These are phyloP conservation scores for Halocynthia roretzi DNA, from an alignment of 23 tunicate species.

Conservation along the genomic window DNA sequence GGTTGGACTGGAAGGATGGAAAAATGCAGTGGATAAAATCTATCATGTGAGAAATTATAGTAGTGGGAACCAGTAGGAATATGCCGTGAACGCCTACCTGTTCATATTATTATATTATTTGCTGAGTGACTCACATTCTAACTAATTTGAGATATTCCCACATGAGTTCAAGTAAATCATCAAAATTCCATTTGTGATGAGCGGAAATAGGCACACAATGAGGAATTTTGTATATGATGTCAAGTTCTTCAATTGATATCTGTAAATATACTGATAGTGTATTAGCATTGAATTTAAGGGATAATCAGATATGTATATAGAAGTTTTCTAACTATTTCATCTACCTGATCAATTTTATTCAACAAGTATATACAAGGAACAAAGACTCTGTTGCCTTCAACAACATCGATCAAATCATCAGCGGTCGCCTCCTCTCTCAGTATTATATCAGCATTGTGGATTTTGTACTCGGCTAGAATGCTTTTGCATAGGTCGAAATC, in stretches of 20 bases:
- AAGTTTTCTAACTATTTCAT: neutral
- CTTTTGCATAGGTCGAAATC: conserved; percentile 75
- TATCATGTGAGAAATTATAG: no score
- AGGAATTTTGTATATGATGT: conserved; percentile 99
- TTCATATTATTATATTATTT: no score
- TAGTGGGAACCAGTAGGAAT: no score
- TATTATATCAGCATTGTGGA: conserved; percentile 97
- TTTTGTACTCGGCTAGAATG: conserved; percentile 88
- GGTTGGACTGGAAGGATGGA: no score
- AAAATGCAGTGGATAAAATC: no score
- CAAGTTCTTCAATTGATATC: conserved; percentile 98
- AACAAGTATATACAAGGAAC: conserved; percentile 90
- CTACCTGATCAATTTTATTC: conserved; percentile 97
- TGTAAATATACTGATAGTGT: conserved; percentile 9
- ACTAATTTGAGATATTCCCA: conserved; percentile 88
- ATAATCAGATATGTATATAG: neutral
- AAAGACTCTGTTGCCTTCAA: conserved; percentile 98
- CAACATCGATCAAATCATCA: conserved; percentile 88
- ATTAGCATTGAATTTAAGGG: neutral
- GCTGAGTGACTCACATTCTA: conserved; percentile 59
- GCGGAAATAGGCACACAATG: conserved; percentile 99
- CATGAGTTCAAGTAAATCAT: conserved; percentile 94
- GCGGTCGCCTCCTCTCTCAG: conserved; percentile 84
- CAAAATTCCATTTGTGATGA: conserved; percentile 99
- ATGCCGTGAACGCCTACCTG: no score